Evolutionary conservation across 64 coral and sea anemone genomes (phyloP), one percentile per base, ranked within the genome.

Genomic region (Montipora efflorescens): DNA sequence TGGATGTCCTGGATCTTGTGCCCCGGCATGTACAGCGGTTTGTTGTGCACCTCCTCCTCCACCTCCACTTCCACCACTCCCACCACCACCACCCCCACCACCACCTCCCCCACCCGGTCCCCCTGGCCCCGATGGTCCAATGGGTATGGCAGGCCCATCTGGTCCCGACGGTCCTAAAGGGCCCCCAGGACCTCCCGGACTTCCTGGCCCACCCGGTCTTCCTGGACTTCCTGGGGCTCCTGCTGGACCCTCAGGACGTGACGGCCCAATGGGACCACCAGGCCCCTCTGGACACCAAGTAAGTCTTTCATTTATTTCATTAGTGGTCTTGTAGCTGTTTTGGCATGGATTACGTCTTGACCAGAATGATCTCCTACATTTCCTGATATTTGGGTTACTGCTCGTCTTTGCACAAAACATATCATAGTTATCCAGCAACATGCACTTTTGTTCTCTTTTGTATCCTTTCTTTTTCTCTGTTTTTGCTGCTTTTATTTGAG

Each of bases 91-190:
- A 18, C 98, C 95, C 47, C 94, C 94, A 44, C 98, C 92, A 69
- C 98, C 98, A 57, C 98, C 98, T 90, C 98, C 98, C 9, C 92
- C 98, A 88, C 98, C 98, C 62, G 98, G 98, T n/a, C 98, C 98
- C 74, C 95, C 98, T 70, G 98, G 98, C 55, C 92, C 95, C 94
- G 98, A 99, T 22, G 98, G 98, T 44, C 95, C 98, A 11, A 99
- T 99, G 98, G 98, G 98, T 67, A 94, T 99, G 90, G 92, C 98
- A 23, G 98, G 98, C 68, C 98, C 98, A 3, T 48, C 92, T 79
- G 98, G 98, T 21, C 98, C 98, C 66, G 98, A 99, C 8, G 98
- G 98, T 88, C 98, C 98, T 4, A 99, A 99, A 94, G 98, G 98
- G 90, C 95, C 98, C 14, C 98, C 95, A 47, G 98, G 98, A 92